A percentile compares a stretch with the other conserved stretches of the same genome.
Conservation (phyloP, 2,113 vertebrate species). For the Pycnonotus jocosus region DNA sequence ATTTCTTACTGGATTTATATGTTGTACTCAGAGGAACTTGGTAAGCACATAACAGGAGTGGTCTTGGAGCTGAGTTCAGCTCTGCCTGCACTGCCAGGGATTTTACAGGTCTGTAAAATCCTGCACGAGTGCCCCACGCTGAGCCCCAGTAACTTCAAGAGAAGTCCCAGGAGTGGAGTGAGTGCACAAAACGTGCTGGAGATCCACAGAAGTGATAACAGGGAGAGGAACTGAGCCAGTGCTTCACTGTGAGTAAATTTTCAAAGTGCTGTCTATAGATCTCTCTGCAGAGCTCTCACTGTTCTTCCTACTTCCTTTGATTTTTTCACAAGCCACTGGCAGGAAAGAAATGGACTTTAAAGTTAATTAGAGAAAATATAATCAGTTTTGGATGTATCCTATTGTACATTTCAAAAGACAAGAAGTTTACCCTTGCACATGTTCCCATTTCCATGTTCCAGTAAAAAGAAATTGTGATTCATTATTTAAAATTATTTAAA, state of each 20-base stretch:
- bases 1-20: neutral
- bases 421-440: neutral
- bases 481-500: neutral
- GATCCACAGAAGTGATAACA: neutral
- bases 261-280: neutral
- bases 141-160: neutral
- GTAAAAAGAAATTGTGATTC: neutral
- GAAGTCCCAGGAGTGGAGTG: neutral
- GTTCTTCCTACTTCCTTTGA: neutral
- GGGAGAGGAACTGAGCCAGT: neutral
- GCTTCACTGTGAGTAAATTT: neutral
- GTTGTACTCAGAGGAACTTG: neutral
- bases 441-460: neutral
- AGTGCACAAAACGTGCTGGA: neutral
- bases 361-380: neutral
- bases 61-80: neutral
- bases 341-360: neutral
- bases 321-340: neutral
- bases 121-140: neutral
- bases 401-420: neutral
- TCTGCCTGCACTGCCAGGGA: neutral
- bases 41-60: neutral
- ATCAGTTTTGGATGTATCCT: neutral
- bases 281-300: neutral
- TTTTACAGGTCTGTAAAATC: neutral